These are phyloP conservation scores for Molanna angustata DNA, from an alignment of 2,888 invertebrate genomes.

Conservation along the genomic window DNA sequence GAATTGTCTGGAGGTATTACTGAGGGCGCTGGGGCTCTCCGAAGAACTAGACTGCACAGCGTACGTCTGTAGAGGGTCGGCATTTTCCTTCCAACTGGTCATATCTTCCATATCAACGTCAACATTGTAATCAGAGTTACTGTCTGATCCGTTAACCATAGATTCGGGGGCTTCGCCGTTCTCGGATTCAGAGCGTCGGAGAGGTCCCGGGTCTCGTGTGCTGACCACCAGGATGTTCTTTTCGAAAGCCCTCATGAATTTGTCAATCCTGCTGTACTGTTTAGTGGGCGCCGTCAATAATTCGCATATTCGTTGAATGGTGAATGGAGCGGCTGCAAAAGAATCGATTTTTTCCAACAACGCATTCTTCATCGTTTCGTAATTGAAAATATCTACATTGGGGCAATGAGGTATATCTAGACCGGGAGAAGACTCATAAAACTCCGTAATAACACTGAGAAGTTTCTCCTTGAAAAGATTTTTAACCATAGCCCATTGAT, in stretches of 20 bases:
- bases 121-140: constrained; percentile 53
- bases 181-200: constrained; percentile 59
- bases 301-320: constrained; percentile 94
- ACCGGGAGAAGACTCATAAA: constrained; percentile 75
- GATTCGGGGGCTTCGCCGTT: constrained; percentile 62
- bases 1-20: constrained; percentile 6
- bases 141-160: constrained; percentile 60
- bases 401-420: constrained; percentile 83
- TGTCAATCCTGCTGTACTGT: constrained; percentile 94
- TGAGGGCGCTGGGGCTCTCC: constrained; percentile 29
- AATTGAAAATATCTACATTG: constrained; percentile 88
- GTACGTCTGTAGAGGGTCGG: constrained; percentile 39
- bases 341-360: constrained; percentile 78
- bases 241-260: constrained; percentile 95
- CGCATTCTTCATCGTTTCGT: constrained; percentile 82
- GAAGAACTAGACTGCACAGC: constrained; percentile 50
- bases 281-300: constrained; percentile 85
- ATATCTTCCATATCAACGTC: constrained; percentile 57
- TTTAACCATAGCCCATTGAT: constrained; percentile 87
- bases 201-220: constrained; percentile 65
- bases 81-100: constrained; percentile 48
- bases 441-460: constrained; percentile 81
- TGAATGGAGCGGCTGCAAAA: constrained; percentile 90
- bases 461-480: constrained; percentile 86
- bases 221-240: constrained; percentile 90